Conservation (phyloP, 2,113 vertebrate species). For the Limnothrissa miodon region DNA sequence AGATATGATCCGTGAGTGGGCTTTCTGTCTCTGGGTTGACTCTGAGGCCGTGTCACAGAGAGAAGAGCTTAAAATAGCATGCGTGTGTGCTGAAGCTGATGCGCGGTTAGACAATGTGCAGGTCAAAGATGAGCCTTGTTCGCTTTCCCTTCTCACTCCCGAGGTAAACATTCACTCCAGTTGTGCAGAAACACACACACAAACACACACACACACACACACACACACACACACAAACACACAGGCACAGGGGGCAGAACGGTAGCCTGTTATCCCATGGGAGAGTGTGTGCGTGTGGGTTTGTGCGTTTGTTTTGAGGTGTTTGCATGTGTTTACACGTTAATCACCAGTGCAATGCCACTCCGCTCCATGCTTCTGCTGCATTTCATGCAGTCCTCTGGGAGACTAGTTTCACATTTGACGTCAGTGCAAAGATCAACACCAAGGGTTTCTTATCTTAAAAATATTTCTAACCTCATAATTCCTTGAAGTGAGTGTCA, state of each 20-base stretch:
- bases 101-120: slow-evolving; percentile 65
- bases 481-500: background rate
- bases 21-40: slow-evolving; percentile 47
- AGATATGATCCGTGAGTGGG: slow-evolving; percentile 34
- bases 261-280: background rate
- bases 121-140: slow-evolving; percentile 70
- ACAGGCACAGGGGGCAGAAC: background rate
- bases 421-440: background rate
- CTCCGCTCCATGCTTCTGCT: background rate
- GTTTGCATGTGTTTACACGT: background rate
- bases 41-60: background rate
- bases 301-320: background rate
- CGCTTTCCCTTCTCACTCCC: slow-evolving; percentile 65
- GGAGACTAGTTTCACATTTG: background rate
- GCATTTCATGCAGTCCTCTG: background rate
- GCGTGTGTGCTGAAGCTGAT: slow-evolving; percentile 58
- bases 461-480: background rate
- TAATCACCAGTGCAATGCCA: background rate
- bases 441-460: background rate
- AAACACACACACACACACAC: slow-evolving; percentile 34
- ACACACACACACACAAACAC: slow-evolving; percentile 19
- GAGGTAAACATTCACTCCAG: slow-evolving; percentile 65
- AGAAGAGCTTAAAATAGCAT: slow-evolving; percentile 65
- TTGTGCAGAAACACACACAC: slow-evolving; percentile 45
- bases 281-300: background rate